Percentiles rank a stretch among this genome's conserved stretches.
These are phyloP conservation scores for Urophycis tenuis DNA, from an alignment of 2,797 vertebrate species.

Conservation along the genomic window DNA sequence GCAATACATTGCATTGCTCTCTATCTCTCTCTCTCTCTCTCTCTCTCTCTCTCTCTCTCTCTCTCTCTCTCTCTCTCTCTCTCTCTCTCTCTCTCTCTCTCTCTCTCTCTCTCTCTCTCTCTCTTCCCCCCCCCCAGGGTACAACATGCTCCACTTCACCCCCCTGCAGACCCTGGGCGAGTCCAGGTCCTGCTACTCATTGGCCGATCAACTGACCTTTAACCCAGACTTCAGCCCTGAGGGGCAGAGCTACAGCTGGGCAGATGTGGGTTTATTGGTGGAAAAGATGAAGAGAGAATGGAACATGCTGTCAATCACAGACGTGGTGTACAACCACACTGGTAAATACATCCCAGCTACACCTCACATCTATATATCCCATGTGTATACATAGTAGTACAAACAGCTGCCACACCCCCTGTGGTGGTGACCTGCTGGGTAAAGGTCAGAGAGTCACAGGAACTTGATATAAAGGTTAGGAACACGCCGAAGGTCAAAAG, in stretches of 20 bases:
- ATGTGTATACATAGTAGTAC: background rate
- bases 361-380: too few species aligned
- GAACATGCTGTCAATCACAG: constrained; percentile 89
- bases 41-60: too few species aligned
- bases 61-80: too few species aligned
- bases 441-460: constrained; percentile 49
- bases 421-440: background rate
- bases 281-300: constrained; percentile 85
- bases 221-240: constrained; percentile 86
- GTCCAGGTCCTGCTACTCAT: constrained; percentile 90
- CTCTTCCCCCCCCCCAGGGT: constrained; percentile 69
- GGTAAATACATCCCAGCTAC: constrained; percentile 64
- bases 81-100: background rate
- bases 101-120: background rate
- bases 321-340: constrained; percentile 97
- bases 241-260: constrained; percentile 76
- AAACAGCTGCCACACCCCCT: background rate
- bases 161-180: constrained; percentile 87
- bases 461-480: constrained; percentile 40
- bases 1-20: too few species aligned
- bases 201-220: constrained; percentile 86
- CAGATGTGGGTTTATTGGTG: constrained; percentile 78
- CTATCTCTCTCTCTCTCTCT: too few species aligned
- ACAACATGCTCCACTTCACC: constrained; percentile 97
- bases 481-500: background rate